These are phyloP conservation scores for Paralvinella palmiformis DNA, from an alignment of 1,140 invertebrate species.

Conservation along the genomic window DNA sequence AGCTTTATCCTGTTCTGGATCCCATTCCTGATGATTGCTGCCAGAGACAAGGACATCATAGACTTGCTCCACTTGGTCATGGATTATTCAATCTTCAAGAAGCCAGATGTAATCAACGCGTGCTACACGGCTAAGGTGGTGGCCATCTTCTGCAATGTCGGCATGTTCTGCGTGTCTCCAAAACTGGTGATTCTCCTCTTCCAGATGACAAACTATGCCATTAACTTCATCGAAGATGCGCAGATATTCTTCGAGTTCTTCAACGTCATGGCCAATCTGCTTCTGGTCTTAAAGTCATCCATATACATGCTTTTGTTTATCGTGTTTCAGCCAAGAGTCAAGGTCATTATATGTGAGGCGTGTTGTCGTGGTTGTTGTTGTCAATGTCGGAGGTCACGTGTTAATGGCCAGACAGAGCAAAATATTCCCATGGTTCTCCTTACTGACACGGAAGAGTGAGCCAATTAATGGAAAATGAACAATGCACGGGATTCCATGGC, in stretches of 20 bases:
- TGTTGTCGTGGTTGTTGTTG: too few relatives aligned
- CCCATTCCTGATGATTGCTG: conserved; percentile 3
- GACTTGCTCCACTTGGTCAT: conserved; percentile 2
- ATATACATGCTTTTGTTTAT: conserved; percentile 6
- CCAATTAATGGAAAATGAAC: too few relatives aligned
- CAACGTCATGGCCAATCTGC: conserved; percentile 9
- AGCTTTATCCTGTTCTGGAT: background rate
- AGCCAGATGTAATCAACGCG: background rate
- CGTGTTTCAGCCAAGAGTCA: too few relatives aligned
- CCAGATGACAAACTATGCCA: conserved; percentile 5
- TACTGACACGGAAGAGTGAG: too few relatives aligned
- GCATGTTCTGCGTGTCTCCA: conserved; percentile 8
- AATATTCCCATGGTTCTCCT: too few relatives aligned
- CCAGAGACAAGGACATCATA: conserved; percentile 10
- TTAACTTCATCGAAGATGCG: background rate
- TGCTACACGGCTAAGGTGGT: background rate
- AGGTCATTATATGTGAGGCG: background rate
- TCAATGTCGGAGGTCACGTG: too few relatives aligned
- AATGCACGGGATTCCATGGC: too few relatives aligned
- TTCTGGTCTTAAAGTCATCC: conserved; percentile 9
- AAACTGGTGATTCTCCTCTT: conserved; percentile 14
- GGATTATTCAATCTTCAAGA: background rate
- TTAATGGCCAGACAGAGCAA: too few relatives aligned
- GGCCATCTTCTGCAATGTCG: conserved; percentile 11
- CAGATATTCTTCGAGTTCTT: conserved; percentile 10